Percentiles rank a stretch among this genome's conserved stretches.
These are phyloP conservation scores for Ceratosolen fusciceps DNA, from an alignment of 1,140 invertebrate species.

Conservation along the genomic window DNA sequence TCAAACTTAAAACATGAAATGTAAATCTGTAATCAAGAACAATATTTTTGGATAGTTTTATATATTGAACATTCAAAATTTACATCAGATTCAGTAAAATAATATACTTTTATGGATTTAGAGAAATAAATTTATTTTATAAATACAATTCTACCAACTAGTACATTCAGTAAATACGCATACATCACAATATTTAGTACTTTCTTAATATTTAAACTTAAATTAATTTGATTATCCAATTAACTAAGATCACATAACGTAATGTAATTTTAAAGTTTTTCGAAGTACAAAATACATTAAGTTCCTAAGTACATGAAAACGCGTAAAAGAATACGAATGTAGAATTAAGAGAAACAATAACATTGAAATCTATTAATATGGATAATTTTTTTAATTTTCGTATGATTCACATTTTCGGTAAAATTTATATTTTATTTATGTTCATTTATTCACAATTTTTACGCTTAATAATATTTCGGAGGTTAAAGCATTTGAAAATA, in stretches of 20 bases:
- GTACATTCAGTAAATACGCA: constrained; percentile 22
- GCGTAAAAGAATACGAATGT: constrained; percentile 37
- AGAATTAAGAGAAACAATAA: constrained; percentile 20
- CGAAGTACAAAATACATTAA: constrained; percentile 42
- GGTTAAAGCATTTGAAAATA: too few species aligned
- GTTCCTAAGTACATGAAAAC: constrained; percentile 26
- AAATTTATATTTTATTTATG: not conserved
- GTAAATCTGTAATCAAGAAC: too few species aligned
- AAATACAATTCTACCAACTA: constrained; percentile 23
- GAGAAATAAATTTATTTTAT: constrained; percentile 41
- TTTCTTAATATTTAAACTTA: constrained; percentile 3
- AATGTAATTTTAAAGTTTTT: constrained; percentile 9
- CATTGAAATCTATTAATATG: constrained; percentile 22
- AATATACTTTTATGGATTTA: not conserved
- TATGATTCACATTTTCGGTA: not conserved
- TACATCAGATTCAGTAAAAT: not conserved
- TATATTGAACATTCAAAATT: not conserved
- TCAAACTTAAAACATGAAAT: too few species aligned
- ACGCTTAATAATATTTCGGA: not conserved
- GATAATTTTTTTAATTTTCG: constrained; percentile 4
- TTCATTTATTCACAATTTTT: not conserved
- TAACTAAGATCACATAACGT: constrained; percentile 29
- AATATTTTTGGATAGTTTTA: too few species aligned
- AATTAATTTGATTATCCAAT: not conserved
- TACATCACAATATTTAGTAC: constrained; percentile 40